Percentiles rank a stretch among this genome's conserved stretches.
Evolutionary conservation across 1,140 invertebrate species (phyloP).

Genomic region (Aphelenchoides besseyi): DNA sequence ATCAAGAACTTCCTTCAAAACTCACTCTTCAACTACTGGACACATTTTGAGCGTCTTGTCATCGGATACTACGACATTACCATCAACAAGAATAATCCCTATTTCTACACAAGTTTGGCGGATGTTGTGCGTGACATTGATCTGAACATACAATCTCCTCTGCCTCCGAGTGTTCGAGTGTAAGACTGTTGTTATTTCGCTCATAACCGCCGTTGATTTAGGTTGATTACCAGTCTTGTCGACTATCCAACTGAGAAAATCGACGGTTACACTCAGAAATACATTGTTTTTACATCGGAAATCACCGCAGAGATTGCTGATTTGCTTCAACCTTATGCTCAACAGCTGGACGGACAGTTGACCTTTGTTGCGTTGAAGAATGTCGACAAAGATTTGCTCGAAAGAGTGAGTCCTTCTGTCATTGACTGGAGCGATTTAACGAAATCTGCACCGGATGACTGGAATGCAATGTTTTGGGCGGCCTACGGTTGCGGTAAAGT

Average conservation of each 20-base stretch:
- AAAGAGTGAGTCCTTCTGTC: background rate
- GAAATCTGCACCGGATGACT: background rate
- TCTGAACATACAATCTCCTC: background rate
- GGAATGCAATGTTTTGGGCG: background rate
- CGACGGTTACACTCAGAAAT: background rate
- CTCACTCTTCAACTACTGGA: background rate
- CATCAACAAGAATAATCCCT: no score
- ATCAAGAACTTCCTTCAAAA: background rate
- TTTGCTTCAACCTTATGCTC: background rate
- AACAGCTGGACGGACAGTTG: background rate
- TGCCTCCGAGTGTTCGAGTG: no score
- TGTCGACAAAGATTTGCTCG: background rate
- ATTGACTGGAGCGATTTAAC: conserved; percentile 3
- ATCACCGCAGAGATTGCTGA: background rate
- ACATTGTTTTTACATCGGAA: background rate
- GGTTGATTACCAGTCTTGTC: background rate
- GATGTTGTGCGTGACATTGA: background rate
- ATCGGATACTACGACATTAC: conserved; percentile 4
- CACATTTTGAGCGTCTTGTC: conserved; percentile 13
- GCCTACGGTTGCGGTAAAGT: background rate
- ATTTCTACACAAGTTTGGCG: no score
- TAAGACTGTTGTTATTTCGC: no score
- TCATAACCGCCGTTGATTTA: background rate
- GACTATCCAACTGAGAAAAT: background rate
- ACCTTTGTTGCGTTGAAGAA: conserved; percentile 12